Conservation (phyloP, 1,140 invertebrate species). For the Macrostomum lignano region DNA sequence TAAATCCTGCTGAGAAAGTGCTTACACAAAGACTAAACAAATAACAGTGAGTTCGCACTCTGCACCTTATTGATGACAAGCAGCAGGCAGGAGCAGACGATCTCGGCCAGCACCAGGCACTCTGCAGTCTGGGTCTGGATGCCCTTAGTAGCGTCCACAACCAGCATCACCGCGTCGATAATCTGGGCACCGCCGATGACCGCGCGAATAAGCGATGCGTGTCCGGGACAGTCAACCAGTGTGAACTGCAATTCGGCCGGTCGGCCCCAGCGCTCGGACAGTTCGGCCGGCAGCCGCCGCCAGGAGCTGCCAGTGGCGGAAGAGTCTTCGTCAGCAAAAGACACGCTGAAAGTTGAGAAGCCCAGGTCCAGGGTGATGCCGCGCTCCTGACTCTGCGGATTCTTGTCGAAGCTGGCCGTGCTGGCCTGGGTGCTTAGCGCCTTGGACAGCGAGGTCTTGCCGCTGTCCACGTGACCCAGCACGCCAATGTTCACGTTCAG, state of each 20-base stretch:
- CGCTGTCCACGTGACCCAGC: conserved; percentile 47
- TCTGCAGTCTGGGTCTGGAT: conserved; percentile 51
- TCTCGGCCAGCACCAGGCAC: conserved; percentile 43
- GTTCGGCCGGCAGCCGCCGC: conserved; percentile 18
- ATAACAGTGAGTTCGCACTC: too few species aligned
- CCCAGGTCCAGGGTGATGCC: conserved; percentile 52
- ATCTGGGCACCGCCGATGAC: conserved; percentile 47
- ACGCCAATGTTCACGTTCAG: conserved; percentile 45
- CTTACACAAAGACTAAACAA: too few species aligned
- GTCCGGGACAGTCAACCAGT: conserved; percentile 49
- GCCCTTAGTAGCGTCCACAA: conserved; percentile 44
- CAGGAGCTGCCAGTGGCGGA: too few species aligned
- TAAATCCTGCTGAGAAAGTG: too few species aligned
- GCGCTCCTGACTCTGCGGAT: conserved; percentile 42
- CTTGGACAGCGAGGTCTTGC: conserved; percentile 45
- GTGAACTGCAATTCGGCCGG: conserved; percentile 35
- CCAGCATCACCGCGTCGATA: conserved; percentile 44
- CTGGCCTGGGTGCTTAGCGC: conserved; percentile 38
- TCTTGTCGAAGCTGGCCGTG: conserved; percentile 48
- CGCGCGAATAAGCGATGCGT: conserved; percentile 44
- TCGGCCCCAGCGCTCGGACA: conserved; percentile 14
- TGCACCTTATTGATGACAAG: conserved; percentile 48
- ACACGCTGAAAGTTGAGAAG: conserved; percentile 38
- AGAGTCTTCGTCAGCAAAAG: too few species aligned
- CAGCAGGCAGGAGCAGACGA: conserved; percentile 37